Percentiles rank a stretch among this genome's conserved stretches.
These are phyloP conservation scores for Philaethria dido DNA, from an alignment of 2,888 invertebrate genomes.

Conservation along the genomic window DNA sequence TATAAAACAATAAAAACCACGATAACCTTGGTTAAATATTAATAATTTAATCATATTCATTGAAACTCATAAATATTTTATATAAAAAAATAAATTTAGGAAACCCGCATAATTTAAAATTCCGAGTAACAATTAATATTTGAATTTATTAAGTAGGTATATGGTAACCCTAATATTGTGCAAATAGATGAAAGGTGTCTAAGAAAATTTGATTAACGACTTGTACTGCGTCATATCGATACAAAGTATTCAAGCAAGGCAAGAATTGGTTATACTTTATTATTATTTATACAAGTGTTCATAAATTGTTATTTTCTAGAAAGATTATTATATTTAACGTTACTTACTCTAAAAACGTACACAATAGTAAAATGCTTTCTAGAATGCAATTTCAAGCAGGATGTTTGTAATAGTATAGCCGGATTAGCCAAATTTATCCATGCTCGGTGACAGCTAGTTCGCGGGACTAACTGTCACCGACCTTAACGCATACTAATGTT, in stretches of 20 bases:
- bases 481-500: constrained; percentile 66
- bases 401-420: not conserved
- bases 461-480: constrained; percentile 67
- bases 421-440: constrained; percentile 49
- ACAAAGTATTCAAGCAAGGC: constrained; percentile 49
- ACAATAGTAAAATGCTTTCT: not conserved
- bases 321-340: not conserved
- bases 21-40: not conserved
- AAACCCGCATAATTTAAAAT: not conserved
- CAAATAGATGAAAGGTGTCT: constrained; percentile 20
- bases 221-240: not conserved
- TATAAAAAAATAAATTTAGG: not conserved
- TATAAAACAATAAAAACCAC: not conserved
- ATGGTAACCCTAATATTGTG: constrained; percentile 6
- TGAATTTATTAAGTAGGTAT: constrained; percentile 3
- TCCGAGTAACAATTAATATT: not conserved
- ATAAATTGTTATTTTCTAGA: not conserved
- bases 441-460: constrained; percentile 64
- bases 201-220: constrained; percentile 17
- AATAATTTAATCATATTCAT: not conserved
- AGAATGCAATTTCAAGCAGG: constrained; percentile 2
- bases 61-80: constrained; percentile 15
- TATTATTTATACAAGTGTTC: not conserved
- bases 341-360: not conserved
- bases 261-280: constrained; percentile 38